Evolutionary conservation across 2,888 invertebrate species (phyloP).

Genomic region (Aphrophora alni): DNA sequence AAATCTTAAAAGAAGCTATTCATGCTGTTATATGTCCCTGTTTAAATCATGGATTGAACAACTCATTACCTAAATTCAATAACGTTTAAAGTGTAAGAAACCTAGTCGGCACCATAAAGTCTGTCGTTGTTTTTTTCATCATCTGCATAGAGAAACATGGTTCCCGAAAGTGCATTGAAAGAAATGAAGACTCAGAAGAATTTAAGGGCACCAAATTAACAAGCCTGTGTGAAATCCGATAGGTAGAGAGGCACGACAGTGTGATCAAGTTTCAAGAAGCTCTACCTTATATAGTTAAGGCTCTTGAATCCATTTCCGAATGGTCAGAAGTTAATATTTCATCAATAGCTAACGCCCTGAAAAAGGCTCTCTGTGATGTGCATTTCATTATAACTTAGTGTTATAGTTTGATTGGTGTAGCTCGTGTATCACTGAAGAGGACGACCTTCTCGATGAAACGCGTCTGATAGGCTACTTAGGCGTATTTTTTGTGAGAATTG

Average conservation of each 20-base stretch:
- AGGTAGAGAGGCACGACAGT: slow-evolving; percentile 43
- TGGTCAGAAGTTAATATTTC: slow-evolving; percentile 24
- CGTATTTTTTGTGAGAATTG: no score
- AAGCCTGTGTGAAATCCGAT: slow-evolving; percentile 46
- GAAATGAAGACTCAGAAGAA: no score
- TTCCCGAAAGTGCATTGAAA: no score
- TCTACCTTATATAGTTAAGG: slow-evolving; percentile 32
- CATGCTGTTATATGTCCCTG: slow-evolving; percentile 16
- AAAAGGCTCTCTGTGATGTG: slow-evolving; percentile 11
- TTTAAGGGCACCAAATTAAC: slow-evolving; percentile 25
- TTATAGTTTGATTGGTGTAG: no score
- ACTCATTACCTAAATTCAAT: slow-evolving; percentile 17
- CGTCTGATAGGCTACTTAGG: no score
- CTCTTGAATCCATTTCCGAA: slow-evolving; percentile 34
- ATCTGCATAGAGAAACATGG: no score
- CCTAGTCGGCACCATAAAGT: slow-evolving; percentile 20
- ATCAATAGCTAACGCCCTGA: slow-evolving; percentile 25
- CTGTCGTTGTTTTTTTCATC: slow-evolving; percentile 9
- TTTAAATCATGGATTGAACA: slow-evolving; percentile 17
- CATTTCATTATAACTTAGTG: slow-evolving; percentile 33
- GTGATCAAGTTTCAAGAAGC: slow-evolving; percentile 33
- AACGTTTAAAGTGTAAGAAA: slow-evolving; percentile 18
- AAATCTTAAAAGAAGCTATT: slow-evolving; percentile 14
- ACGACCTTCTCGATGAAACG: no score
- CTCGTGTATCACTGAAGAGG: no score